These are phyloP conservation scores for Sebastes matsubarae DNA, from an alignment of 2,797 vertebrate species.

Conservation along the genomic window DNA sequence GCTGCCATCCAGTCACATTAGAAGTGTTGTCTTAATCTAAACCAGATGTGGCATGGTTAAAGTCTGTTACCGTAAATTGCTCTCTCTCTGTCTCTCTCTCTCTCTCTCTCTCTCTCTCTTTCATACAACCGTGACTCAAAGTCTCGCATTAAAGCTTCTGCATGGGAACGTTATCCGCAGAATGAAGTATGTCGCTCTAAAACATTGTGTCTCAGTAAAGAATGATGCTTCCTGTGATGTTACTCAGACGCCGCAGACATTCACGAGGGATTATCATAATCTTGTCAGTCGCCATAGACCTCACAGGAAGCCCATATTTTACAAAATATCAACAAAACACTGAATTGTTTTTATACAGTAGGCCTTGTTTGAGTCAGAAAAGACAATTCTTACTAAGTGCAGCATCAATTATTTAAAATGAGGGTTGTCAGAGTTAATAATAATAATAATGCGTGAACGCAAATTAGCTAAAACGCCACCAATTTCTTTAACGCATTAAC, in stretches of 20 bases:
- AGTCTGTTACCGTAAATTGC: slow-evolving; percentile 61
- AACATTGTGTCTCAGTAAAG: slow-evolving; percentile 18
- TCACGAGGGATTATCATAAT: slow-evolving; percentile 2
- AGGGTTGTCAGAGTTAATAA: no score
- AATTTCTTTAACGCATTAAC: no score
- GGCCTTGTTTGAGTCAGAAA: neutral
- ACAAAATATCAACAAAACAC: neutral
- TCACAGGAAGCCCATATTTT: slow-evolving; percentile 14
- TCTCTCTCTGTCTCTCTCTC: neutral
- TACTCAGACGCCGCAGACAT: slow-evolving; percentile 29
- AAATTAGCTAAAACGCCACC: no score
- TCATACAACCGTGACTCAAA: slow-evolving; percentile 36
- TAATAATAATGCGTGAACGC: no score
- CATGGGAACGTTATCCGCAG: slow-evolving; percentile 26
- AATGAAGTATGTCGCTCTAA: slow-evolving; percentile 31
- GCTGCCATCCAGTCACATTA: slow-evolving; percentile 68
- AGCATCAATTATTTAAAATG: neutral
- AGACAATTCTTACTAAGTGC: neutral
- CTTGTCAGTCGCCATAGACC: slow-evolving; percentile 12
- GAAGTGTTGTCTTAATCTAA: slow-evolving; percentile 66
- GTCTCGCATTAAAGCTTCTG: slow-evolving; percentile 27
- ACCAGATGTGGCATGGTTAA: slow-evolving; percentile 70
- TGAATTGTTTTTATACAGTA: slow-evolving; percentile 2
- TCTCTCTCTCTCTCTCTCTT: neutral
- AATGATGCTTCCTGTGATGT: slow-evolving; percentile 9